Evolutionary conservation across 2,888 invertebrate species (phyloP), one percentile per base, ranked within the genome.

Genomic region (Ligdia adustata): DNA sequence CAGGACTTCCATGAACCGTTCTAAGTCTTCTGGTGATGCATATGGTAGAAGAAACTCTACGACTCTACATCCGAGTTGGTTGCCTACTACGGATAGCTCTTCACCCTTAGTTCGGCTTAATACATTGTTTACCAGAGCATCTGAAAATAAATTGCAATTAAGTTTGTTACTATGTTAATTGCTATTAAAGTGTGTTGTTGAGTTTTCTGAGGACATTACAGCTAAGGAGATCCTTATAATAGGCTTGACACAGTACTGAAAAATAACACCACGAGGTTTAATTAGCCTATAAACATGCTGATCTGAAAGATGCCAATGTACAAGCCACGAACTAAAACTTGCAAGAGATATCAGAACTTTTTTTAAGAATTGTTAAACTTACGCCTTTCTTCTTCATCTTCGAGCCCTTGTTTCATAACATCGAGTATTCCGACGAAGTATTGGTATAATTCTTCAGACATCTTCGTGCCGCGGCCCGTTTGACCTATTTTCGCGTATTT

Each of bases 31-130:
- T 0, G 93, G 87, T 49, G 91, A 92, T 0, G 94, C 92, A 51
- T 92, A 93, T 0, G 94, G 94, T 0, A 97, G 76, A 0, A 97
- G 81, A n/a, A 92, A 89, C 68, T 97, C 97, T 1, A 97, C 82
- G 0, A 95, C 93, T 57, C 95, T 89, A 34, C 95, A 96, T 0
- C 95, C 95, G 0, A 97, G 91, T 79, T 97, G 96, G 81, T 97
- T 97, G 3, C 94, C 93, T 0, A 94, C 92, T 26, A 94, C 92
- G 26, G 94, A 92, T 0, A 95, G 78, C 79, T 97, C 97, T 52
- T 93, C 92, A 0, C 91, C 93, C 53, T 91, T 88, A 0, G 94
- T 95, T 66, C 95, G 92, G 55, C 94, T 93, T 42, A 96, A 91
- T 0, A 96, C 95, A 72, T 96, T 96, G 60, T 94, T 93, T 0